phyloP scores from a whole-genome alignment of 2,113 vertebrate genomes.

The Nipponia nippon region DNA sequence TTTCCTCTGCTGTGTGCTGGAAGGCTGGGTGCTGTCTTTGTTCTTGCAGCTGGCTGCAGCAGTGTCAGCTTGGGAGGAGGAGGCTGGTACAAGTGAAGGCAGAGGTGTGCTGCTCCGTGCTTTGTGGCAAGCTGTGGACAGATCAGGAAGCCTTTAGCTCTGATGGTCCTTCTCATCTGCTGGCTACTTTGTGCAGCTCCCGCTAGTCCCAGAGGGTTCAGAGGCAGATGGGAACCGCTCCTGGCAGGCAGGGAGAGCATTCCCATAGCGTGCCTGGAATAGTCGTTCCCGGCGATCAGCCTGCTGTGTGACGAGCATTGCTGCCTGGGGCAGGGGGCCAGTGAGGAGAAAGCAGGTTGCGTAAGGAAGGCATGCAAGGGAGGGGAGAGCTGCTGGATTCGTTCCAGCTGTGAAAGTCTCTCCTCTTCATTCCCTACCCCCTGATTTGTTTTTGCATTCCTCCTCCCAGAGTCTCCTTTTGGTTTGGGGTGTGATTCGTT shows the following conservation, averaged over 20 bases:
- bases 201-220: background rate
- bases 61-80: background rate
- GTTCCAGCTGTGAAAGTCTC: background rate
- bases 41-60: background rate
- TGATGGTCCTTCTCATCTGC: background rate
- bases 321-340: background rate
- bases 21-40: background rate
- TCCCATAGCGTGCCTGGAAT: background rate
- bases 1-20: background rate
- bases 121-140: background rate
- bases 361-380: background rate
- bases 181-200: background rate
- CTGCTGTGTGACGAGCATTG: background rate
- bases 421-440: background rate
- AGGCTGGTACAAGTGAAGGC: background rate
- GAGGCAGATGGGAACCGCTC: background rate
- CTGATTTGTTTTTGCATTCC: background rate
- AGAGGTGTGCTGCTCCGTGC: background rate
- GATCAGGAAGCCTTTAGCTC: background rate
- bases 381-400: background rate
- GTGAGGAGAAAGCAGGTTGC: background rate
- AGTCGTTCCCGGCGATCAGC: accelerated
- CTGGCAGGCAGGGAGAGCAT: background rate
- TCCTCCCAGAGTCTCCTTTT: background rate
- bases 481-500: background rate